phyloP scores from a whole-genome alignment of 2,888 invertebrate species.

The Microchrysa polita region DNA sequence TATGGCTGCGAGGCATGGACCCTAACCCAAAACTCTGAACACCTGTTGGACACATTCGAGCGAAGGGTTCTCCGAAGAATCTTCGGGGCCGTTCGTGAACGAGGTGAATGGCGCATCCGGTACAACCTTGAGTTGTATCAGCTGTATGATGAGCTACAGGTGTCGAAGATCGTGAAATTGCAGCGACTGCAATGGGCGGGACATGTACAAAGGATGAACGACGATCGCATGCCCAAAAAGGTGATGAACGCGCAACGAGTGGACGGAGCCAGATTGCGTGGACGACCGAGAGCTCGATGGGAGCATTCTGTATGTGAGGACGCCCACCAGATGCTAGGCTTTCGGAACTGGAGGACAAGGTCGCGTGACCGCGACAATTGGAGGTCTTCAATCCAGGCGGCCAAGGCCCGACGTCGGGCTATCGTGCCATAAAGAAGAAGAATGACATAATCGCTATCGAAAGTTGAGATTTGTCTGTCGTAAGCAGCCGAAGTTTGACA shows the following conservation, averaged over 20 bases:
- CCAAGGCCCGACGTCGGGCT: slow-evolving; percentile 1
- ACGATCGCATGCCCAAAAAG: neutral
- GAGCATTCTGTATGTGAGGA: neutral
- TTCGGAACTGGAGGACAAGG: neutral
- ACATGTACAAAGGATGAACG: neutral
- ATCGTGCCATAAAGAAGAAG: neutral
- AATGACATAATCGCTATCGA: no score
- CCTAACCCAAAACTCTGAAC: neutral
- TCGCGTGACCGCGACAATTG: neutral
- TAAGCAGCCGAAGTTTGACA: no score
- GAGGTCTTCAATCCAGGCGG: neutral
- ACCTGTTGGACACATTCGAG: neutral
- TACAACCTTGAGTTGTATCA: slow-evolving; percentile 3
- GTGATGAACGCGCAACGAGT: neutral
- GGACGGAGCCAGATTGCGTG: neutral
- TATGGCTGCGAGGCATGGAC: neutral
- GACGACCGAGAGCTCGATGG: neutral
- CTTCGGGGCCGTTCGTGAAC: neutral
- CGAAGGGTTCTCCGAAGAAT: neutral
- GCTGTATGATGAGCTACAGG: neutral
- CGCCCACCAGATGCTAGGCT: neutral
- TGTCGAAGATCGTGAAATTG: neutral
- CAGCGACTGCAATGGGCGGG: neutral
- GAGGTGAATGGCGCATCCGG: neutral
- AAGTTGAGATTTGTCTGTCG: no score